Evolutionary conservation across 2,888 invertebrate species (phyloP).

Genomic region (Amorpha juglandis): DNA sequence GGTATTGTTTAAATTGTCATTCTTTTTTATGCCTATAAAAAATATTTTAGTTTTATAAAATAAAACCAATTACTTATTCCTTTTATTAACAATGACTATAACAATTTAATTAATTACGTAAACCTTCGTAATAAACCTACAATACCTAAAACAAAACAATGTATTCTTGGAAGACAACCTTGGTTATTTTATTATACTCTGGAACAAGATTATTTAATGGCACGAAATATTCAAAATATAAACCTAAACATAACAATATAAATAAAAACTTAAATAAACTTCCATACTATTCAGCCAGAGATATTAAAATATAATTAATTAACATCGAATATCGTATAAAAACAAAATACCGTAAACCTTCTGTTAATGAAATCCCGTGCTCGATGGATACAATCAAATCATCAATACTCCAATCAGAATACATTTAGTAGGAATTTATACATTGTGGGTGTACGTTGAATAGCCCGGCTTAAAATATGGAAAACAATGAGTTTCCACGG

Average conservation of each 20-base stretch:
- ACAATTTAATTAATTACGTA: too few species aligned
- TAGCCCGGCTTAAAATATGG: conserved; percentile 69
- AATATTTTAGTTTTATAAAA: too few species aligned
- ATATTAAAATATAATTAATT: conserved; percentile 5
- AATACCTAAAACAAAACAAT: too few species aligned
- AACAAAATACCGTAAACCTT: neutral
- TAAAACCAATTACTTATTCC: too few species aligned
- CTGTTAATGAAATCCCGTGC: neutral
- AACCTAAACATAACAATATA: too few species aligned
- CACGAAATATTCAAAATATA: too few species aligned
- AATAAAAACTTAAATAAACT: neutral
- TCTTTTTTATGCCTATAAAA: neutral
- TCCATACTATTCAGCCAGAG: neutral
- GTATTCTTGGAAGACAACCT: too few species aligned
- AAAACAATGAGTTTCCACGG: conserved; percentile 78
- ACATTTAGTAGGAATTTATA: conserved; percentile 21
- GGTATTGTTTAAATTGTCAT: conserved; percentile 21
- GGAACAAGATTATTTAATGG: too few species aligned
- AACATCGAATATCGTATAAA: conserved; percentile 5
- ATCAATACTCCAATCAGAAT: conserved; percentile 16
- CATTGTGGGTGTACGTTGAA: conserved; percentile 45
- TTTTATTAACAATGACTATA: too few species aligned
- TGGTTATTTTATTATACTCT: too few species aligned
- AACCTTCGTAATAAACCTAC: too few species aligned
- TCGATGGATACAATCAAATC: conserved; percentile 8